Conservation (phyloP, 2,888 invertebrate species). For the Pollenia angustigena region DNA sequence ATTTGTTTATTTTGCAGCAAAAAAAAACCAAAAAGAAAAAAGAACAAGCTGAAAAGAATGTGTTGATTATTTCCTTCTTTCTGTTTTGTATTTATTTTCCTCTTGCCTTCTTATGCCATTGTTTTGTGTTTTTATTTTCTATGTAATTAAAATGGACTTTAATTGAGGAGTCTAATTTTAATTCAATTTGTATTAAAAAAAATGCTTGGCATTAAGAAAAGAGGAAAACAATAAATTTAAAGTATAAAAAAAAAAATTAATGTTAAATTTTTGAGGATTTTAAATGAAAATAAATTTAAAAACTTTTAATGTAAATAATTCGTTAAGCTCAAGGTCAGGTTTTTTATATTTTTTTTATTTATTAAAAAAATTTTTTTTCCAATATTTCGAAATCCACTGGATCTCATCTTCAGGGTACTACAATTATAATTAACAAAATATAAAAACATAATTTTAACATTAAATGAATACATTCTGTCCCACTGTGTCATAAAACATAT, state of each 20-base stretch:
- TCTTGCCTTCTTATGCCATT: background rate
- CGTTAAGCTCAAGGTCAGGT: too few relatives aligned
- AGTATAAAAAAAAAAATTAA: background rate
- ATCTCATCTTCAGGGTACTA: too few relatives aligned
- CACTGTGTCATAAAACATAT: too few relatives aligned
- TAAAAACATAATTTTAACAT: too few relatives aligned
- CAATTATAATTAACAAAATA: too few relatives aligned
- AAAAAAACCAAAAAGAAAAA: constrained; percentile 12
- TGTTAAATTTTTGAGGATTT: background rate
- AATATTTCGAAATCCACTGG: too few relatives aligned
- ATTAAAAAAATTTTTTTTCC: too few relatives aligned
- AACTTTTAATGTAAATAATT: too few relatives aligned
- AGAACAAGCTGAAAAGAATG: constrained; percentile 14
- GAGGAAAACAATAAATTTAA: background rate
- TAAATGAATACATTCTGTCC: too few relatives aligned
- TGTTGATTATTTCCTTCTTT: constrained; percentile 63
- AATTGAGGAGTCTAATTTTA: constrained; percentile 64
- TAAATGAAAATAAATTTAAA: background rate
- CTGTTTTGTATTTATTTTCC: background rate
- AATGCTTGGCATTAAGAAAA: background rate
- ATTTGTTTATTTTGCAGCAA: constrained; percentile 66
- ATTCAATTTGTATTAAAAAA: constrained; percentile 47
- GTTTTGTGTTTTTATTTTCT: constrained; percentile 54
- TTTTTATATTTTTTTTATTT: too few relatives aligned
- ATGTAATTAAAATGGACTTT: constrained; percentile 69